Evolutionary conservation across 2,113 vertebrate genomes (phyloP), one percentile per base, ranked within the genome.

Genomic region (Smithornis capensis): DNA sequence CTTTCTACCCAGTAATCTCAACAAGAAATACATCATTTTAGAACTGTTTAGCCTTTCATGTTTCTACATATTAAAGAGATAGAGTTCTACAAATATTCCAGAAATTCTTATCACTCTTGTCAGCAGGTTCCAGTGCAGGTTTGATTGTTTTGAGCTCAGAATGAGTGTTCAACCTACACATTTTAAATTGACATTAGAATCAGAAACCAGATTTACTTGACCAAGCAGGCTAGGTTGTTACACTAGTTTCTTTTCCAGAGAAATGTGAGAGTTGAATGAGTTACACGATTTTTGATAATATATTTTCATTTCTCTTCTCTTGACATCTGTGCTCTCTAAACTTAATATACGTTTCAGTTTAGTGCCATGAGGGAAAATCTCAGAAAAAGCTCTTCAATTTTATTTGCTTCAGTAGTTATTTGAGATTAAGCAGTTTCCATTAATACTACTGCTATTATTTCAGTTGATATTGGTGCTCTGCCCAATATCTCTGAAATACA

Each of bases 321-420:
- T 89, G 50, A 7, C 23, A n/a, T 69, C 80, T 81, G 24, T 89
- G 24, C 52, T 83, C 83, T 47, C 10, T 86, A 75, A 94, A 67
- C 6, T 77, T 87, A 45, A 28, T 0, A 2, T 13, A 80, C 63
- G 14, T 74, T 79, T 90, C 52, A 56, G 10, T 65, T 92, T 75
- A 74, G 55, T 88, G 29, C 87, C 42, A 40, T 31, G 35, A 78
- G 17, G 24, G 27, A 83, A 79, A 62, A 73, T 76, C 55, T 73
- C 31, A 57, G 59, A 90, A 76, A 10, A 64, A 35, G 29, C 40
- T 93, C 37, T 86, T 88, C 27, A 63, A 3, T 90, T 90, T 89
- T 90, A 62, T 74, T 92, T 93, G 21, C 55, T 93, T 93, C 35
- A 52, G 31, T 83, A 74, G 49, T 92, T 87, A 79, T 75, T 91